phyloP scores from a whole-genome alignment of 2,113 vertebrate genomes.

The Mionectes macconnelli region DNA sequence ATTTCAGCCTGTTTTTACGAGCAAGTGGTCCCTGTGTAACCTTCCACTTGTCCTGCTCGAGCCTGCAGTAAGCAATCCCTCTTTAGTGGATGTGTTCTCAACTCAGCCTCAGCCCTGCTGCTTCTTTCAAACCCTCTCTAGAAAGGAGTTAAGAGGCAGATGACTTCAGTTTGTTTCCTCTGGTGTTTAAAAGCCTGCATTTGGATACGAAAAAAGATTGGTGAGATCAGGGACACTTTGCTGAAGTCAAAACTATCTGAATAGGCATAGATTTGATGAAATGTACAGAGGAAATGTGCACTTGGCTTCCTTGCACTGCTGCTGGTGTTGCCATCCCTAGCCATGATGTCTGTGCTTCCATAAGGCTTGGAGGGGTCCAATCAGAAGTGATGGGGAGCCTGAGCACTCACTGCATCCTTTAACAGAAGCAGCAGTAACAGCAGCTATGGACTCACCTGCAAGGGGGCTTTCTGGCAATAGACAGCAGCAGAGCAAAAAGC shows the following conservation, averaged over 20 bases:
- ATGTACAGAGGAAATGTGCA: accelerated
- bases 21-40: neutral
- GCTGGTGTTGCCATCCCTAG: neutral
- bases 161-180: neutral
- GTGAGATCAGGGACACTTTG: neutral
- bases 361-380: neutral
- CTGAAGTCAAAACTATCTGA: neutral
- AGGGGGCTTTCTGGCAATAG: neutral
- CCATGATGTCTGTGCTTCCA: neutral
- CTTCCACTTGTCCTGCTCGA: neutral
- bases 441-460: neutral
- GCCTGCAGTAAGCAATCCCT: neutral
- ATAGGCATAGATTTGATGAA: neutral
- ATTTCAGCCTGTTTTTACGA: neutral
- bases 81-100: neutral
- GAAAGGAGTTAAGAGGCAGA: neutral
- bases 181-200: neutral
- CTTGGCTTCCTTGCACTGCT: neutral
- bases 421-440: neutral
- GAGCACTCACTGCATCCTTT: neutral
- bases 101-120: neutral
- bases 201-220: neutral
- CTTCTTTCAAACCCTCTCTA: neutral
- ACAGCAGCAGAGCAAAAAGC: neutral
- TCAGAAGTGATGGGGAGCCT: neutral